A percentile compares a stretch with the other conserved stretches of the same genome.
Evolutionary conservation across 2,113 vertebrate species (phyloP).

Genomic region (Dolichotis patagonum): DNA sequence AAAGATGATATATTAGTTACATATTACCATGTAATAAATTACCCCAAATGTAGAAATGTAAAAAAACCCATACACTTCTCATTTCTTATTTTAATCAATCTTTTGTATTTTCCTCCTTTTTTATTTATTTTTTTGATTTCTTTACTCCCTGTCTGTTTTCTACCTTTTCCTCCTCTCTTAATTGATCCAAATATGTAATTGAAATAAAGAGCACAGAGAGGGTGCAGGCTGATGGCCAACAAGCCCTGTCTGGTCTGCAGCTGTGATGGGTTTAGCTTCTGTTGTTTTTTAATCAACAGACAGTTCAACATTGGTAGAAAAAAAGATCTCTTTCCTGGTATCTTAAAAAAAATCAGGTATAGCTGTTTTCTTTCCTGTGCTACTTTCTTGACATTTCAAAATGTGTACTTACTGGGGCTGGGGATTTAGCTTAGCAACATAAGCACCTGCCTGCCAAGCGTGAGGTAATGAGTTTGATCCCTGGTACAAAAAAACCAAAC

Average conservation of each 20-base stretch:
- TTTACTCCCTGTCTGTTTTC: background rate
- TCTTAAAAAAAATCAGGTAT: background rate
- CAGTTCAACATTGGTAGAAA: background rate
- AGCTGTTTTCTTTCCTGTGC: background rate
- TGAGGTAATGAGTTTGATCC: too few species aligned
- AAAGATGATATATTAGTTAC: background rate
- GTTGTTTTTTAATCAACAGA: background rate
- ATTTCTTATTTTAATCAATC: background rate
- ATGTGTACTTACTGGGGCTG: background rate
- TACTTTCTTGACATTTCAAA: background rate
- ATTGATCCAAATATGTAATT: background rate
- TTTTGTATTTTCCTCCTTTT: background rate
- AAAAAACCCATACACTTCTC: background rate
- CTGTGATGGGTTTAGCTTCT: background rate
- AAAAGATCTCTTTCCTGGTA: background rate
- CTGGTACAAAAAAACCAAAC: too few species aligned
- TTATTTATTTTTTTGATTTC: background rate
- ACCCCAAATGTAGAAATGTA: background rate
- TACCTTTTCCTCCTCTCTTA: background rate
- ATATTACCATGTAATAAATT: background rate
- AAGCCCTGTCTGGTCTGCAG: background rate
- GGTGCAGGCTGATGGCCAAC: background rate
- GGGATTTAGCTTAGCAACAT: too few species aligned
- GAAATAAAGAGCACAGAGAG: too few species aligned
- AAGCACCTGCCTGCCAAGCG: too few species aligned